Base-by-base conservation (phyloP, 2,113 vertebrate species). In the Gymnarchus niloticus region DNA sequence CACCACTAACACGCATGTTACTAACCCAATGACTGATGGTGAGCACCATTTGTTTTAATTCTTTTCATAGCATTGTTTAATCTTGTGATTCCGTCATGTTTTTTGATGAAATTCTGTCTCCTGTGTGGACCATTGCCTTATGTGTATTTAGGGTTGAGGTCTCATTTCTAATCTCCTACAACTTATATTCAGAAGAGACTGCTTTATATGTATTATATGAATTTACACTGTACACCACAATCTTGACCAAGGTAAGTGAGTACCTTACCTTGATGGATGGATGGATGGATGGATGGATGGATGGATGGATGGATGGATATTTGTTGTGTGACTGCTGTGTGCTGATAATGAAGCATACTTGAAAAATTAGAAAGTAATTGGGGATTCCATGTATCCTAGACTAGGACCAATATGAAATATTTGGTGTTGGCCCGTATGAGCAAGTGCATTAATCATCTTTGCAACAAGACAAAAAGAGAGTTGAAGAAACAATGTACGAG, bases 1-100 rank as follows among this genome's bases (percentile, higher is more conserved):
- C 94, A 95, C 93, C 95, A 97, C 97, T 98, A 98, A 98, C 96
- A 96, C 93, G 93, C 95, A 92, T 28, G 93, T 94, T 97, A 98
- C 95, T 99, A 98, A 97, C 88, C 95, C 93, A 95, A 92, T 83
- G 87, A 89, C 91, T 94, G 91, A 95, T 90, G 95, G 95, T 97
- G 96, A 94, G 92, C 91, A 92, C 77, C 19, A 82, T 57, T 56
- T 88, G 65, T 80, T 86, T 85, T 4, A 61, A 83, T 46, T 33
- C 56, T 17, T 44, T 78, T 87, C 28, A 41, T 44, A 25, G 3
- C 8, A 4, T 51, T 86, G n/a, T 51, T 33, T 44, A 52, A 41
- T 25, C 33, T 7, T 54, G 19, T 21, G 12, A 21, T 52, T 14
- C 10, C 12, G 37, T 57, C 17, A 57, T 83, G 54, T 56, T 25